A percentile compares a stretch with the other conserved stretches of the same genome.
These are phyloP conservation scores for Crypturellus undulatus DNA, from an alignment of 2,113 vertebrate species.

Conservation along the genomic window DNA sequence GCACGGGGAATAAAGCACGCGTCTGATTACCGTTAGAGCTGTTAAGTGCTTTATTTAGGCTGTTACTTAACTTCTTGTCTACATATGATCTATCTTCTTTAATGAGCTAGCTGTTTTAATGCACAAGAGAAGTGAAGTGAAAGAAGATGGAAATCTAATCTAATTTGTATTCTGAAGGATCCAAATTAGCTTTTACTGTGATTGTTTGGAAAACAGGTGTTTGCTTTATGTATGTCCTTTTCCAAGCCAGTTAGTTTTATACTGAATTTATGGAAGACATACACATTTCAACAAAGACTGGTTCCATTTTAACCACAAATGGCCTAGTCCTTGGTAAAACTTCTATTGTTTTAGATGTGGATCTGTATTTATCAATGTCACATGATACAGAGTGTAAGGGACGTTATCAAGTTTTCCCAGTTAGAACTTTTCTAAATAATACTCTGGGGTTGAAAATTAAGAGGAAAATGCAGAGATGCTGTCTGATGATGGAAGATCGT, in stretches of 20 bases:
- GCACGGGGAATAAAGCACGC: not conserved
- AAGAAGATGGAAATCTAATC: fast-evolving
- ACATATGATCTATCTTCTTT: not conserved
- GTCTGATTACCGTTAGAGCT: not conserved
- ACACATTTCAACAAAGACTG: too few species aligned
- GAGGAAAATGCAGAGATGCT: not conserved
- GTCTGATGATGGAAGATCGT: not conserved
- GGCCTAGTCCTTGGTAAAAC: not conserved
- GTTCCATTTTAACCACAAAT: too few species aligned
- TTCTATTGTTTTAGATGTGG: not conserved
- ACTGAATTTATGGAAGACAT: not conserved
- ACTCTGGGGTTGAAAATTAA: not conserved
- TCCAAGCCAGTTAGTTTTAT: not conserved
- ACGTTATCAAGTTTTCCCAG: not conserved
- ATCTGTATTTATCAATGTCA: not conserved
- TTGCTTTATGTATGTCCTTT: not conserved
- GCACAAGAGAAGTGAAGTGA: fast-evolving
- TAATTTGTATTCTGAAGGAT: not conserved
- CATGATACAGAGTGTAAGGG: fast-evolving
- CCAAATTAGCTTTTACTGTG: not conserved
- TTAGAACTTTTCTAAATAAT: not conserved
- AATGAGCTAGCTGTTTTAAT: not conserved
- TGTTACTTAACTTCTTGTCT: not conserved
- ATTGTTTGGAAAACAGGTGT: not conserved
- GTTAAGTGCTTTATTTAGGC: not conserved